Base-by-base conservation (phyloP, 2,113 vertebrate genomes). In the Ascaphus truei region DNA sequence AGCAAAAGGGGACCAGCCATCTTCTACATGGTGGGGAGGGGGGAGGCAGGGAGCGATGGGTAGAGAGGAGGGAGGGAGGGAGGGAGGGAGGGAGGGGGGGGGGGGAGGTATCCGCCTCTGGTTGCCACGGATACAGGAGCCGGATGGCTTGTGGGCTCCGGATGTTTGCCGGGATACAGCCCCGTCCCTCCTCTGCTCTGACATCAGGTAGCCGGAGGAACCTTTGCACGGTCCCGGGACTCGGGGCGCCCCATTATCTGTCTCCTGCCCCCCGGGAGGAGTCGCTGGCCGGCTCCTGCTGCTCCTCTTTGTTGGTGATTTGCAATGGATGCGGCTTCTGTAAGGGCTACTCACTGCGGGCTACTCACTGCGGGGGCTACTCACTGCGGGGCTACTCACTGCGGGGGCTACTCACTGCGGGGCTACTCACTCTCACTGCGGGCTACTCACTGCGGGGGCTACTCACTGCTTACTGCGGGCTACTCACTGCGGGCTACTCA, bases 51-150 rank as follows among this genome's bases (percentile, higher is more conserved):
- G 72, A 74, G 39, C 15, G 22, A 50, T n/a, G 36, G 37, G 72
- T 57, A 67, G 39, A 71, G 71, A 75, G 58, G 67, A 50, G 61
- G 72, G 68, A 72, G 25, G 50, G 47, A 23, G 47, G 45, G 63
- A 3, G 12, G 39, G 43, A 61, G 16, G 69, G 41, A 74, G n/a
- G 60, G 2, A 50, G 69, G 63, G 74, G 77, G 68, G 76, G 62
- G 74, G 72, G 59, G 77, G 76, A 76, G 74, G 77, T 74, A 76
- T 76, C 78, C 79, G 77, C 79, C 77, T 73, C 78, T 73, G 60
- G 79, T 73, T 81, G 79, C 81, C 74, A 80, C 33, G 33, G 76
- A 77, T 82, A 81, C 81, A 75, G 77, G 79, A 82, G 79, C 77
- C 76, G 77, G 80, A 78, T 80, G 77, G 79, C 64, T 80, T 71